Evolutionary conservation across 2,888 invertebrate species (phyloP).

Genomic region (Onchidella celtica): DNA sequence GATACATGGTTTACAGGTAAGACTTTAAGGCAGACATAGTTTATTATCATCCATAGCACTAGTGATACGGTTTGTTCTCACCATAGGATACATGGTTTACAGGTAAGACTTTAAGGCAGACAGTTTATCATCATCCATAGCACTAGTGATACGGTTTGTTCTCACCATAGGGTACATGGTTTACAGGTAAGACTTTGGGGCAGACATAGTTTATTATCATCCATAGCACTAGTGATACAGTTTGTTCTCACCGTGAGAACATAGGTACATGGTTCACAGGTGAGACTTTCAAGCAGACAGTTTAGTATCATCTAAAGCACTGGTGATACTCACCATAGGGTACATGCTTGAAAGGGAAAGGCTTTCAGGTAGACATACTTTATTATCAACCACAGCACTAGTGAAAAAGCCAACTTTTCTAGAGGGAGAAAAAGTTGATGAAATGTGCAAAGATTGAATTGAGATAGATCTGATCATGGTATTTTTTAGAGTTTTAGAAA

Average conservation of each 20-base stretch:
- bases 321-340: slow-evolving; percentile 68
- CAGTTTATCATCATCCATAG: not conserved
- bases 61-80: slow-evolving; percentile 65
- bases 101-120: not conserved
- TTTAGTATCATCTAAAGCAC: no score
- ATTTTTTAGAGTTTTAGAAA: no score
- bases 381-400: not conserved
- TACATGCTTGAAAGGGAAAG: slow-evolving; percentile 60
- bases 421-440: no score
- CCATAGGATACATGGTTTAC: slow-evolving; percentile 70
- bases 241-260: slow-evolving; percentile 70
- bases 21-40: no score
- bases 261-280: slow-evolving; percentile 64
- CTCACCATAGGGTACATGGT: slow-evolving; percentile 73
- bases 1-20: slow-evolving; percentile 76
- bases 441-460: no score
- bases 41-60: no score
- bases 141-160: slow-evolving; percentile 59
- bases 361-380: not conserved
- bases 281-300: no score
- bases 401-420: no score
- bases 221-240: slow-evolving; percentile 54
- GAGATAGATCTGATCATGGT: no score
- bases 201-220: not conserved
- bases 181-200: not conserved